Conservation (phyloP, 2,113 vertebrate species). For the Phyllostomus hastatus region DNA sequence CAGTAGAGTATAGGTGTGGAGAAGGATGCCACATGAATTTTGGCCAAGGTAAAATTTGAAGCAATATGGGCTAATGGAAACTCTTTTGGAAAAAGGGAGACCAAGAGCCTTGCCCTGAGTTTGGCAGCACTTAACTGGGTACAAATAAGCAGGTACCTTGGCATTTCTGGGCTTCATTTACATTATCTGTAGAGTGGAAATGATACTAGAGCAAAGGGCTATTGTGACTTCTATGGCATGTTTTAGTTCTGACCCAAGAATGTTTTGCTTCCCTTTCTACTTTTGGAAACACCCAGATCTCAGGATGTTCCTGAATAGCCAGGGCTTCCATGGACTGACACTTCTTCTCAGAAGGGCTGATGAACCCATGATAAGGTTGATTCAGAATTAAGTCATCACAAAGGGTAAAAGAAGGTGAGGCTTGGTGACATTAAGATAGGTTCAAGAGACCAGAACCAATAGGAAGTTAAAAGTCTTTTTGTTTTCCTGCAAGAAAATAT, state of each 20-base stretch:
- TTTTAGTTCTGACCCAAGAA: background rate
- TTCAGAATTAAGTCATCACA: background rate
- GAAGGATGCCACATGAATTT: background rate
- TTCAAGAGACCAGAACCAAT: background rate
- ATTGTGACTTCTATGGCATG: background rate
- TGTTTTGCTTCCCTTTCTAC: background rate
- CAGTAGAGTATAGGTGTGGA: background rate
- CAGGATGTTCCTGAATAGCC: background rate
- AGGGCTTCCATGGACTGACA: background rate
- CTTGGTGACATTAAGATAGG: background rate
- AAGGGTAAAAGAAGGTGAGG: background rate
- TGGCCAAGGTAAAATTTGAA: background rate
- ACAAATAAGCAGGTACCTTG: background rate
- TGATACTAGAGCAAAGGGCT: background rate
- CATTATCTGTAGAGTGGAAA: background rate
- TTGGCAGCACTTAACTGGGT: background rate
- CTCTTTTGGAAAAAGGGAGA: background rate
- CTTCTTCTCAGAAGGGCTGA: background rate
- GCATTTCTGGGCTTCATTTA: background rate
- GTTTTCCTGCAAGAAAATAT: background rate
- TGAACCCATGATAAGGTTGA: background rate
- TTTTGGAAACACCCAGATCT: background rate
- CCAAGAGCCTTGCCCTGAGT: background rate
- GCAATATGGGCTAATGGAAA: background rate
- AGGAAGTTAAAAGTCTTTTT: background rate